Percentiles rank a stretch among this genome's conserved stretches.
phyloP scores from a whole-genome alignment of 2,888 invertebrate species.

The Mamestra brassicae region DNA sequence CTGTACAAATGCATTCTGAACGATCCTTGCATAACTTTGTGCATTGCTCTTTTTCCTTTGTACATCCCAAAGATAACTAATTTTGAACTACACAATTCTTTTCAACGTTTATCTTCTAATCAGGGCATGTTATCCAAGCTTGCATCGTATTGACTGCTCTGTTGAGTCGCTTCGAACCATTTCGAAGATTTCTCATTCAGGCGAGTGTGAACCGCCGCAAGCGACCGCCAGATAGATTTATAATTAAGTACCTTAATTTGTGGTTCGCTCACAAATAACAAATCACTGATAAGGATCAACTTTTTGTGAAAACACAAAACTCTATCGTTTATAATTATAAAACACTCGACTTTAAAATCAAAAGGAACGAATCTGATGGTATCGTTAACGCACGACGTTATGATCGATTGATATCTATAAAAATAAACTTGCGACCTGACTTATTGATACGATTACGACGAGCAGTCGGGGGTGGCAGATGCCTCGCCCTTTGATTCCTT shows the following conservation, averaged over 20 bases:
- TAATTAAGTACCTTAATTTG: slow-evolving; percentile 67
- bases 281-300: slow-evolving; percentile 66
- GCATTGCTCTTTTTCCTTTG: slow-evolving; percentile 48
- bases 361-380: slow-evolving; percentile 60
- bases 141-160: slow-evolving; percentile 46
- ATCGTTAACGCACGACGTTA: slow-evolving; percentile 66
- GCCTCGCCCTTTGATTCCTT: slow-evolving; percentile 73
- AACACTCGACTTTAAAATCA: slow-evolving; percentile 60
- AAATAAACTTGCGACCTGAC: slow-evolving; percentile 70
- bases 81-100: slow-evolving; percentile 55
- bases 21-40: slow-evolving; percentile 61
- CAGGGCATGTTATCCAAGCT: slow-evolving; percentile 47
- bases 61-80: slow-evolving; percentile 54
- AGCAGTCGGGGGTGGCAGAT: slow-evolving; percentile 84
- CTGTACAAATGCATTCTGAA: slow-evolving; percentile 59
- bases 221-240: slow-evolving; percentile 57
- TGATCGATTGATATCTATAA: slow-evolving; percentile 79
- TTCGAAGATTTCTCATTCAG: slow-evolving; percentile 52
- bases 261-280: slow-evolving; percentile 68
- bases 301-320: slow-evolving; percentile 56
- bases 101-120: slow-evolving; percentile 54
- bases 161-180: slow-evolving; percentile 20
- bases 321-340: slow-evolving; percentile 65
- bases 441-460: slow-evolving; percentile 77
- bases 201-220: slow-evolving; percentile 62